Percentiles rank a stretch among this genome's conserved stretches.
Conservation (phyloP, 2,888 invertebrate species). For the Subacronicta megacephala region DNA sequence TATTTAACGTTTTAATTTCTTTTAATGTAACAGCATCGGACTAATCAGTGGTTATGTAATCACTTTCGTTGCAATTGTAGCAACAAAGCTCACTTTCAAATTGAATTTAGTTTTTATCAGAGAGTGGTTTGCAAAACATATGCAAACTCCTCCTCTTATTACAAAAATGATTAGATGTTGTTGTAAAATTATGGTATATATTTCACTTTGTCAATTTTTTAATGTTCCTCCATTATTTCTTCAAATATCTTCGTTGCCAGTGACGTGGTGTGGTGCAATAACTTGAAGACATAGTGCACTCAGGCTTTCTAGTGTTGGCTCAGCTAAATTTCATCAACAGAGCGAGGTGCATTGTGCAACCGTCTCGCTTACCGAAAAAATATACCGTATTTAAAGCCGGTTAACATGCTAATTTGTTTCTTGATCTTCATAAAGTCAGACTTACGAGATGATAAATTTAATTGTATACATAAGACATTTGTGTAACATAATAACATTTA, state of each 20-base stretch:
- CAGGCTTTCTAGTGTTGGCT: neutral
- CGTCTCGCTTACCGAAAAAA: conserved; percentile 1
- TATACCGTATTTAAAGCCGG: neutral
- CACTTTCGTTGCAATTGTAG: too few species aligned
- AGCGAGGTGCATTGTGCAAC: neutral
- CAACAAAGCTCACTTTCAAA: neutral
- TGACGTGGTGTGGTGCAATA: neutral
- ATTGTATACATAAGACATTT: neutral
- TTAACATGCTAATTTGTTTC: conserved; percentile 5
- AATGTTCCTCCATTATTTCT: neutral
- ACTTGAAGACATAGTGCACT: conserved; percentile 6
- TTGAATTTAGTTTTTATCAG: conserved; percentile 8
- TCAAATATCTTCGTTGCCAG: neutral
- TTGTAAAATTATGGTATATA: conserved; percentile 2
- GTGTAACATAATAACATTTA: neutral
- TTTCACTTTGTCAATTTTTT: neutral
- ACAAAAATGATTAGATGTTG: too few species aligned
- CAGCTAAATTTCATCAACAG: conserved; percentile 3
- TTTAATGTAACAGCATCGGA: too few species aligned
- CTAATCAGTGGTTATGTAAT: too few species aligned
- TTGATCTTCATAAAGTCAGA: conserved; percentile 1
- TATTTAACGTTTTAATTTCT: too few species aligned
- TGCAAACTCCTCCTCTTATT: neutral
- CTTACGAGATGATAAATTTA: conserved; percentile 2
- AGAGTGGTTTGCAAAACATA: conserved; percentile 2